Percentiles rank a stretch among this genome's conserved stretches.
Conservation (phyloP, 2,113 vertebrate species). For the Orthonyx spaldingii region DNA sequence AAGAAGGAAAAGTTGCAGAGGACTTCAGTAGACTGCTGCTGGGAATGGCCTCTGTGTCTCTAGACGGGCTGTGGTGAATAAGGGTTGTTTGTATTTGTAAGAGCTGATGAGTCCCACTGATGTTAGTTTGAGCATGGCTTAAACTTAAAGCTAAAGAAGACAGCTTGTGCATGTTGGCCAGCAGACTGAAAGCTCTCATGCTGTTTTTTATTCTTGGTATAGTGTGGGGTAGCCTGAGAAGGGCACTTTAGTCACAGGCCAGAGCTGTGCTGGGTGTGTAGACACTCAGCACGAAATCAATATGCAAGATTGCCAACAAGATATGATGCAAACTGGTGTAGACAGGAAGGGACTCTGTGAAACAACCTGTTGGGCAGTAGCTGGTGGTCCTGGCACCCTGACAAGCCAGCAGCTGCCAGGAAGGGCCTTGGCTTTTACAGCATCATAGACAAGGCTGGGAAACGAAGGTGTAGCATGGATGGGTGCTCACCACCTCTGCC, state of each 20-base stretch:
- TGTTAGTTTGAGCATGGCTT: background rate
- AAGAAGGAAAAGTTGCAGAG: background rate
- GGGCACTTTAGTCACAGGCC: background rate
- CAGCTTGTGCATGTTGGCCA: background rate
- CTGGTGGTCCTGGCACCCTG: background rate
- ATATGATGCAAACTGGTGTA: background rate
- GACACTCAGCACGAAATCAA: background rate
- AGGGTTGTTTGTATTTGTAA: background rate
- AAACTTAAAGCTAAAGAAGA: background rate
- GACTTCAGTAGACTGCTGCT: background rate
- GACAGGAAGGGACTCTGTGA: background rate
- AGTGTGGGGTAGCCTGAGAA: background rate
- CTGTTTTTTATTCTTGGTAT: background rate
- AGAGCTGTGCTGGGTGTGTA: background rate
- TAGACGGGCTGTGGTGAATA: background rate
- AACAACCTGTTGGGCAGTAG: background rate
- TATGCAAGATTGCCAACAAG: background rate
- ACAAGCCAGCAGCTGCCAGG: background rate
- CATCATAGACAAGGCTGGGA: accelerated
- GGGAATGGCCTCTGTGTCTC: background rate
- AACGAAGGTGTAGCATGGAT: accelerated
- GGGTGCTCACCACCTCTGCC: background rate
- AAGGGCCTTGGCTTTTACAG: background rate
- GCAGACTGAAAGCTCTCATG: background rate
- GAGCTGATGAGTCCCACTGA: background rate